Percentiles rank a stretch among this genome's conserved stretches.
Conservation (phyloP, 2,797 vertebrate species). For the Gallinago stenura region DNA sequence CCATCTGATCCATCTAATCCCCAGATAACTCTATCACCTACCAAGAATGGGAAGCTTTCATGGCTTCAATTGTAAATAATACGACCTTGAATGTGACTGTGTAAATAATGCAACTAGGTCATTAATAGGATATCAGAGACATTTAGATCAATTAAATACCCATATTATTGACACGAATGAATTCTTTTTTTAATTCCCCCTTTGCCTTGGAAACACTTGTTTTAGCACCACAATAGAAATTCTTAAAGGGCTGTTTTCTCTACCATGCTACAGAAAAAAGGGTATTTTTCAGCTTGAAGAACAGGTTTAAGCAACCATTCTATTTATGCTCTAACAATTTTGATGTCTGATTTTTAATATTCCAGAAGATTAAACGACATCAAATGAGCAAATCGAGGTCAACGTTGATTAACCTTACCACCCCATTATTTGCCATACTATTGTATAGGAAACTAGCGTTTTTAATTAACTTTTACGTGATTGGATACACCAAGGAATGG, state of each 20-base stretch:
- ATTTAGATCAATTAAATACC: not conserved
- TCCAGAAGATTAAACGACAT: not conserved
- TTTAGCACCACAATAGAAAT: not conserved
- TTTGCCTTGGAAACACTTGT: not conserved
- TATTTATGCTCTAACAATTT: not conserved
- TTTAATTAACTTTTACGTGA: not conserved
- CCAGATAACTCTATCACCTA: not conserved
- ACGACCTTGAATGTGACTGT: not conserved
- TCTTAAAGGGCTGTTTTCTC: not conserved
- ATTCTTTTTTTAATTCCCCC: not conserved
- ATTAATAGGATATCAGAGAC: not conserved
- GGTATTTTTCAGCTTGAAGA: not conserved
- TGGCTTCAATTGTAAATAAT: not conserved
- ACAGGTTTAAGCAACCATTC: not conserved
- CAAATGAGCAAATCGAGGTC: not conserved
- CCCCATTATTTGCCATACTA: not conserved
- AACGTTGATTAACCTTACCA: not conserved
- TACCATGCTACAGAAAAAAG: not conserved
- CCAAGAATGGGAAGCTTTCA: not conserved
- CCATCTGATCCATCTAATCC: not conserved
- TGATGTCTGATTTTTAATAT: not conserved
- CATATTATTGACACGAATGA: no score
- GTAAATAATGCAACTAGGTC: not conserved
- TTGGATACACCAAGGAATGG: not conserved
- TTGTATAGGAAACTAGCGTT: not conserved